Evolutionary conservation across 2,797 vertebrate genomes (phyloP).

Genomic region (Esox masquinongy): DNA sequence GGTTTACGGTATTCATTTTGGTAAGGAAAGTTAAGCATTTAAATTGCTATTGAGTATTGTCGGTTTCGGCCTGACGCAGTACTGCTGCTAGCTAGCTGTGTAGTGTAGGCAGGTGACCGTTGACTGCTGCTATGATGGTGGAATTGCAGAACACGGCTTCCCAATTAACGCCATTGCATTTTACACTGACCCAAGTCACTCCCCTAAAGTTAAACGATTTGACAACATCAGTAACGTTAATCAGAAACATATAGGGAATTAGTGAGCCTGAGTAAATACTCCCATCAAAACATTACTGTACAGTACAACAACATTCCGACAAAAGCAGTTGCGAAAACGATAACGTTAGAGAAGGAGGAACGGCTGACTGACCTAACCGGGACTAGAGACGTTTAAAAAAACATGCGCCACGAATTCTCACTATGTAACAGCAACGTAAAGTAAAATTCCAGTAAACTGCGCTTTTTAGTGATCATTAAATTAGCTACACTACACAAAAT

Average conservation of each 20-base stretch:
- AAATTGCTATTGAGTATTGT: constrained; percentile 8
- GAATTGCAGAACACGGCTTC: constrained; percentile 30
- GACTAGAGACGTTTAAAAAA: constrained; percentile 57
- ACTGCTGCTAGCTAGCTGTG: not conserved
- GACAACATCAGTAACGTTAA: not conserved
- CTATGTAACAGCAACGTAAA: constrained; percentile 30
- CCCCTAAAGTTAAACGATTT: not conserved
- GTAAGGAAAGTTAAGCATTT: too few relatives aligned
- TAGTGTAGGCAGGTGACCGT: constrained; percentile 36
- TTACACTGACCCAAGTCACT: constrained; percentile 9
- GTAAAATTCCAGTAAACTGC: not conserved
- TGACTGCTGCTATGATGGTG: constrained; percentile 40
- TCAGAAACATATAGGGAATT: not conserved
- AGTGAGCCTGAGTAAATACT: not conserved
- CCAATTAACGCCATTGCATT: constrained; percentile 25
- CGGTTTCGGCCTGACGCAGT: constrained; percentile 18
- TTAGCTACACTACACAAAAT: not conserved
- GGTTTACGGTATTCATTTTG: too few relatives aligned
- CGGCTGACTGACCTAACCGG: constrained; percentile 51
- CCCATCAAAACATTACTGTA: not conserved
- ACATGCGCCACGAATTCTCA: constrained; percentile 69
- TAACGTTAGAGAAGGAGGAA: constrained; percentile 62
- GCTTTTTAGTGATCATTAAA: not conserved
- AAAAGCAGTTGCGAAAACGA: constrained; percentile 63
- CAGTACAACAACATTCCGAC: not conserved